These are phyloP conservation scores for Irena cyanogastra DNA, from an alignment of 2,113 vertebrate species.

Conservation along the genomic window DNA sequence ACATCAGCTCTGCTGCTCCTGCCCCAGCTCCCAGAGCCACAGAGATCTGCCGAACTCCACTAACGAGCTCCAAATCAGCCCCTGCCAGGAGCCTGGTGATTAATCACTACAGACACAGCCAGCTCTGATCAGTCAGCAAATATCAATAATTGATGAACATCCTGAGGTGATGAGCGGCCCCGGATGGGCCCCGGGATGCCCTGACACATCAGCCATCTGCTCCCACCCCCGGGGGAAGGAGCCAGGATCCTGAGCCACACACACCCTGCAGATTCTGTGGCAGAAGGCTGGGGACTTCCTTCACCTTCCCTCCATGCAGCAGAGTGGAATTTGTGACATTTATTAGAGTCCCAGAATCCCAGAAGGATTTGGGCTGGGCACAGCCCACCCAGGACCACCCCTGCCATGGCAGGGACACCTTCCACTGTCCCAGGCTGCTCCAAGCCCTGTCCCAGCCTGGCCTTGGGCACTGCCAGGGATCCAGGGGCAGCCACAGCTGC, in stretches of 20 bases:
- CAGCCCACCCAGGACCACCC: background rate
- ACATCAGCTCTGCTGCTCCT: background rate
- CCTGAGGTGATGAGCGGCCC: background rate
- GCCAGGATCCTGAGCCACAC: background rate
- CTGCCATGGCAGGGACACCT: background rate
- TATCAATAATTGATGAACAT: background rate
- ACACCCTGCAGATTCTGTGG: background rate
- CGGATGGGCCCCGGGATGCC: background rate
- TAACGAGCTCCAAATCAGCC: background rate
- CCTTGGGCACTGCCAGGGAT: background rate
- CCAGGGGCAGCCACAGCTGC: background rate
- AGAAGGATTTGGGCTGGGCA: background rate
- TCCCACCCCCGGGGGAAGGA: background rate
- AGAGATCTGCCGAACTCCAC: background rate
- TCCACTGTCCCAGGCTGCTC: accelerated
- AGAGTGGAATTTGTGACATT: background rate
- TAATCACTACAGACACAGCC: background rate
- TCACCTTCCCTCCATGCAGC: background rate
- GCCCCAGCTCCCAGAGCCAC: background rate
- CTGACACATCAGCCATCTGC: background rate
- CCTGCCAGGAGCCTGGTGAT: background rate
- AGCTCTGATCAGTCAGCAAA: background rate
- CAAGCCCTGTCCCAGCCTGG: background rate
- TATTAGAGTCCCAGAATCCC: background rate
- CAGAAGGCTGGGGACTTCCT: background rate